Evolutionary conservation across 2,113 vertebrate genomes (phyloP), one percentile per base, ranked within the genome.

Genomic region (Eublepharis macularius): DNA sequence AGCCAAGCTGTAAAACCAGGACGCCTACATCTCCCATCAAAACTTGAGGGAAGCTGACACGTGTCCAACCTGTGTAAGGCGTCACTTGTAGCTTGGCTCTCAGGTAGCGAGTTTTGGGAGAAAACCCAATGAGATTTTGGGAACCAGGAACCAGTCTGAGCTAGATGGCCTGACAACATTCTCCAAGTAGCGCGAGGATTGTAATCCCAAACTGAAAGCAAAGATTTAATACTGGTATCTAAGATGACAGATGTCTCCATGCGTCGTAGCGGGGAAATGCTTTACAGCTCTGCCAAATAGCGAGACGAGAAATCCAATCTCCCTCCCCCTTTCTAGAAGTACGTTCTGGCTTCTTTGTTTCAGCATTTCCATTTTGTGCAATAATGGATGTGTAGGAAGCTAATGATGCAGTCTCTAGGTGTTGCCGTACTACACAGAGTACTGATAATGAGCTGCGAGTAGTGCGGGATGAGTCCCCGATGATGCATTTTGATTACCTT

Each of bases 351-450:
- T 78, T 95, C 92, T 92, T 90, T 94, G 87, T 92, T 92, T 60
- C 49, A 86, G 84, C 68, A 95, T 96, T 96, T 97, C 84, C 80
- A 94, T 96, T 51, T 96, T 97, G 85, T 94, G 94, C 92, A 89
- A 92, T 96, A 96, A 92, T 93, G 89, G 95, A 92, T 94, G 96
- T 96, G 96, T 91, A 82, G 87, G 94, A 95, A 91, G 90, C 95
- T 98, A 98, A 98, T 97, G 97, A 97, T 96, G 96, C 95, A 86
- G 94, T 96, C 97, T 98, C 96, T 97, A 95, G 97, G 97, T 98
- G 96, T 96, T 95, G 92, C 89, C 94, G 94, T 80, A 51, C 97
- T 96, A 94, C 77, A 90, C 93, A 87, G 97, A 98, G 95, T 95
- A 93, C 95, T 93, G 96, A 94, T 98, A 98, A 98, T 98, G 98